These are phyloP conservation scores for Drosophila anomelani DNA, from an alignment of 2,888 invertebrate genomes.

Conservation along the genomic window DNA sequence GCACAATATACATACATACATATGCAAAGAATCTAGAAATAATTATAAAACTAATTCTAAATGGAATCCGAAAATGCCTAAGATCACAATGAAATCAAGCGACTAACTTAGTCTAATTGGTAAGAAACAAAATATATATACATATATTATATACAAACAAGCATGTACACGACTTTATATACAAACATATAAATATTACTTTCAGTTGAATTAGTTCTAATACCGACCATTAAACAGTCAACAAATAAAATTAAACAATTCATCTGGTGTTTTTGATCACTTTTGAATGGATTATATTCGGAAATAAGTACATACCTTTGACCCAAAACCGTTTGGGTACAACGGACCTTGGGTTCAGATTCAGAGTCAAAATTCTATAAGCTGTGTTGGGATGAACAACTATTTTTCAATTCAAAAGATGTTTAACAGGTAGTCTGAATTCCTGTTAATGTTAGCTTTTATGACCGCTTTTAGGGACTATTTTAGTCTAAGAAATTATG, in stretches of 20 bases:
- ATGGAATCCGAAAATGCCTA: conserved; percentile 33
- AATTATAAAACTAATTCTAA: conserved; percentile 38
- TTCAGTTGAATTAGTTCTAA: conserved; percentile 73
- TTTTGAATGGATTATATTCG: not conserved
- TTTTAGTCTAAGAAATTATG: too few relatives aligned
- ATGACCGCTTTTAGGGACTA: too few relatives aligned
- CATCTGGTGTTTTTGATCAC: not conserved
- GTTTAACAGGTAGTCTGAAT: too few relatives aligned
- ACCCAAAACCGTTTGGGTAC: too few relatives aligned
- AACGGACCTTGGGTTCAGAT: too few relatives aligned
- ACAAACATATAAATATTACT: conserved; percentile 39
- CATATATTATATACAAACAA: conserved; percentile 37
- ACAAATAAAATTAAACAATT: conserved; percentile 58
- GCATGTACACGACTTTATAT: conserved; percentile 53
- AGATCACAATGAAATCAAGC: conserved; percentile 37
- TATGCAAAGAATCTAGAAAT: conserved; percentile 51
- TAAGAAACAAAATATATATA: conserved; percentile 58
- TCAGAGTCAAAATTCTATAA: too few relatives aligned
- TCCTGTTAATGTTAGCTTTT: too few relatives aligned
- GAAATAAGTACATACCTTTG: too few relatives aligned
- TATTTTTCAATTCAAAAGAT: too few relatives aligned
- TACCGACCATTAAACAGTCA: conserved; percentile 53
- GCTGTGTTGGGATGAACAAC: too few relatives aligned
- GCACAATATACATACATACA: conserved; percentile 72
- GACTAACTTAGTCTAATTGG: conserved; percentile 65